Evolutionary conservation across 1,140 invertebrate genomes (phyloP), one percentile per base, ranked within the genome.

Genomic region (Cyclina sinensis): DNA sequence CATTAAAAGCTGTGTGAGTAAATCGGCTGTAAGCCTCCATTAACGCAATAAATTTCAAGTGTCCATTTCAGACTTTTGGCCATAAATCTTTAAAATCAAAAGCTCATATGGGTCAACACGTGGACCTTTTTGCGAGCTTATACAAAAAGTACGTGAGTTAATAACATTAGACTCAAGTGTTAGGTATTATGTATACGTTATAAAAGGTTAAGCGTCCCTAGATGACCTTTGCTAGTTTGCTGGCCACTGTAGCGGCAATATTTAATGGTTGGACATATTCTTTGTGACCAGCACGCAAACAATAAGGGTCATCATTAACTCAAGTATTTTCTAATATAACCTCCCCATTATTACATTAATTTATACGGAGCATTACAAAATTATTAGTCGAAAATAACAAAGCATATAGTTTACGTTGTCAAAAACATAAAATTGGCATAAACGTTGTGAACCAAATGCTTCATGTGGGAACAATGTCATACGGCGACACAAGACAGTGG

Each of bases 321-420:
- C 57, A 9, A 74, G 51, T 54, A n/a, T n/a, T 48, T 57, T 57
- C 43, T 70, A 48, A 54, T 30, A 37, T 51, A 73, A 74, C 65
- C n/a, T 48, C 39, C 62, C 59, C 54, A 65, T 86, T 86, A 86
- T 86, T 86, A 86, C 73, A 78, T 76, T 86, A 86, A 86, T 86
- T 86, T 86, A 57, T 86, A 86, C 54, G 84, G 43, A 73, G 39
- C 84, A 86, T 76, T 78, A 86, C 84, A 86, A 86, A 78, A 84
- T 73, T 73, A 70, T 84, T 84, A 84, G 73, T 80, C 70, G 18
- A n/a, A 82, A 84, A 68, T 51, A 48, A 84, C 82, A 84, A 84
- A 84, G 48, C 43, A 73, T 18, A 16, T 73, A n/a, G n/a, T 21
- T 27, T 32, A 12, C 27, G n/a, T 35, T 14, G 82, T 18, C n/a